phyloP scores from a whole-genome alignment of 2,888 invertebrate species.

The Clivina fossor region DNA sequence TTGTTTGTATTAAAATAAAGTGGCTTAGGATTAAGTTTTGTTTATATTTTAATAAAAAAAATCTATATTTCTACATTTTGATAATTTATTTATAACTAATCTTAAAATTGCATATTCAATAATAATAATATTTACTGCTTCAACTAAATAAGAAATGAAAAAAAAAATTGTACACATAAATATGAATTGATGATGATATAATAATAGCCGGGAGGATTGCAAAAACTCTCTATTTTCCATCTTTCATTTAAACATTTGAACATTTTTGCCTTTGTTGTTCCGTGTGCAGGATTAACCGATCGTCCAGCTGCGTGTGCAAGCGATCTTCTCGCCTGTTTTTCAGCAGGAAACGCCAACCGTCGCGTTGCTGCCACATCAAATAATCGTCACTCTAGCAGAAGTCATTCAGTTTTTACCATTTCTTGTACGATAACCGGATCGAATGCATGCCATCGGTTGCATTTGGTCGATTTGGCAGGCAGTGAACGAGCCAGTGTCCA shows the following conservation, averaged over 20 bases:
- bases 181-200: too few relatives aligned
- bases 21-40: too few relatives aligned
- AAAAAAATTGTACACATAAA: too few relatives aligned
- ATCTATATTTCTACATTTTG: too few relatives aligned
- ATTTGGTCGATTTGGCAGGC: constrained; percentile 68
- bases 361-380: constrained; percentile 72
- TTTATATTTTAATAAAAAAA: too few relatives aligned
- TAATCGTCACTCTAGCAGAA: constrained; percentile 71
- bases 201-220: too few relatives aligned
- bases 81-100: too few relatives aligned
- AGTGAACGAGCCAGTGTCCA: constrained; percentile 62
- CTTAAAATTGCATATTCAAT: too few relatives aligned
- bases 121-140: too few relatives aligned
- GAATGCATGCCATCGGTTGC: constrained; percentile 60
- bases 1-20: too few relatives aligned
- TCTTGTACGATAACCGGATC: constrained; percentile 60
- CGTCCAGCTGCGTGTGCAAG: constrained; percentile 61
- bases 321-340: constrained; percentile 61
- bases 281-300: constrained; percentile 62
- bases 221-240: too few relatives aligned
- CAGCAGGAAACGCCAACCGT: constrained; percentile 63
- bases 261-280: constrained; percentile 12
- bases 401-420: constrained; percentile 72
- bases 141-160: too few relatives aligned
- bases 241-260: constrained; percentile 2